A percentile compares a stretch with the other conserved stretches of the same genome.
Evolutionary conservation across 2,113 vertebrate genomes (phyloP).

Genomic region (Felis chaus): DNA sequence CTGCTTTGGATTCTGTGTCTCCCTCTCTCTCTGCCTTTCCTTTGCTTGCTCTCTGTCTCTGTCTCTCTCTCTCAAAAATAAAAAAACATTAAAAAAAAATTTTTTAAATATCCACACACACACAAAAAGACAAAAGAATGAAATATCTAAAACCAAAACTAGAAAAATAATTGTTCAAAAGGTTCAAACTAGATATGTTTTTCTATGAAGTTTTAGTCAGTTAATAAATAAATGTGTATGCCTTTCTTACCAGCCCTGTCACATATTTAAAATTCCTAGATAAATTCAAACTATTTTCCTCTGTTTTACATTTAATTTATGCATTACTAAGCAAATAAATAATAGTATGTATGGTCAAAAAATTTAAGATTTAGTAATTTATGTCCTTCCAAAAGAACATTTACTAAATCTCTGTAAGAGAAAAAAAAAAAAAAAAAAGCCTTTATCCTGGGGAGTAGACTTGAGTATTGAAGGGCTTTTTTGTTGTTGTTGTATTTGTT

Average conservation of each 20-base stretch:
- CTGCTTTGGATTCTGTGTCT: no score
- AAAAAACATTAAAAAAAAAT: no score
- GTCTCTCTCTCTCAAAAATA: no score
- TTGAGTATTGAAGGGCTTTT: neutral
- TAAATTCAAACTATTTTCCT: conserved; percentile 5
- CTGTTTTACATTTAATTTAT: neutral
- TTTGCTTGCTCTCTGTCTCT: no score
- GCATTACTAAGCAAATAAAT: neutral
- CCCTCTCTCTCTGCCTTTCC: no score
- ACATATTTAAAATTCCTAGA: neutral
- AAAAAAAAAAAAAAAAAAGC: neutral
- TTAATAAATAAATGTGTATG: neutral
- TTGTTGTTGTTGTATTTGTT: neutral
- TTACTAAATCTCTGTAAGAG: neutral
- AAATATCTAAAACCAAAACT: neutral
- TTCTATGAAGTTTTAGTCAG: neutral
- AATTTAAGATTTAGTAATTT: neutral
- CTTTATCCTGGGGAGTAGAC: neutral
- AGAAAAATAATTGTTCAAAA: neutral
- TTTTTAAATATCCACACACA: neutral
- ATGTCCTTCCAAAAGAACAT: neutral
- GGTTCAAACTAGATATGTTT: neutral
- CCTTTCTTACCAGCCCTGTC: neutral
- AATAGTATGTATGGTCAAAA: neutral
- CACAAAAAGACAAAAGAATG: neutral